These are phyloP conservation scores for Sporophila hypoxantha DNA, from an alignment of 2,113 vertebrate genomes.

Conservation along the genomic window DNA sequence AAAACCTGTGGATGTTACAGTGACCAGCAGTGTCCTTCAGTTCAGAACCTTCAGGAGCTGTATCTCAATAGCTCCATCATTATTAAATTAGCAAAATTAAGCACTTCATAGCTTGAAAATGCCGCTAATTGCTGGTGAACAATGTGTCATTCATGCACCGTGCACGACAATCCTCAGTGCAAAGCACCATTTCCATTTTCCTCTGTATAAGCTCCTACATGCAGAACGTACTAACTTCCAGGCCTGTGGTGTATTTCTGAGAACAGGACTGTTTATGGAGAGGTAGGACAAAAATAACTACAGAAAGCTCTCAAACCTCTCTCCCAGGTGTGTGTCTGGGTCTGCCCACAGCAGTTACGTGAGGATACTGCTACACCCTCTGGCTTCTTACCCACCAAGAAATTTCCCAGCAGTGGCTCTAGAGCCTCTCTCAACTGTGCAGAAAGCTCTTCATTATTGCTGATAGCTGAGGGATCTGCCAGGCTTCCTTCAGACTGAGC, in stretches of 20 bases:
- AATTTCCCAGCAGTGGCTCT: background rate
- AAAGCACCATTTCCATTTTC: background rate
- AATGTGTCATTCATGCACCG: accelerated
- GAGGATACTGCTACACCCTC: background rate
- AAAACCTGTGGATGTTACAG: background rate
- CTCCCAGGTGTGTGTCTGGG: background rate
- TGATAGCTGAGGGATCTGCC: background rate
- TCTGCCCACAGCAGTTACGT: background rate
- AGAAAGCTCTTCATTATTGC: background rate
- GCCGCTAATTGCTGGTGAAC: background rate
- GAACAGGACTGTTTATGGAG: background rate
- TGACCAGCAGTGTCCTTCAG: background rate
- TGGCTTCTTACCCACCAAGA: background rate
- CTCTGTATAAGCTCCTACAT: background rate
- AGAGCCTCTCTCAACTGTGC: background rate
- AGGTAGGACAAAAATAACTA: background rate
- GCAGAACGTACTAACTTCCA: background rate
- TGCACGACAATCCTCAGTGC: accelerated
- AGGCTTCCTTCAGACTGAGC: background rate
- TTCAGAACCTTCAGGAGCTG: background rate
- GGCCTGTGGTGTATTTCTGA: background rate
- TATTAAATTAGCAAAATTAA: background rate
- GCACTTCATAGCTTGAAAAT: background rate
- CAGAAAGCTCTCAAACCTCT: background rate
- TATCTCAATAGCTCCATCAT: background rate